Evolutionary conservation across 1,140 invertebrate species (phyloP), one percentile per base, ranked within the genome.

Genomic region (Pogonomyrmex barbatus): DNA sequence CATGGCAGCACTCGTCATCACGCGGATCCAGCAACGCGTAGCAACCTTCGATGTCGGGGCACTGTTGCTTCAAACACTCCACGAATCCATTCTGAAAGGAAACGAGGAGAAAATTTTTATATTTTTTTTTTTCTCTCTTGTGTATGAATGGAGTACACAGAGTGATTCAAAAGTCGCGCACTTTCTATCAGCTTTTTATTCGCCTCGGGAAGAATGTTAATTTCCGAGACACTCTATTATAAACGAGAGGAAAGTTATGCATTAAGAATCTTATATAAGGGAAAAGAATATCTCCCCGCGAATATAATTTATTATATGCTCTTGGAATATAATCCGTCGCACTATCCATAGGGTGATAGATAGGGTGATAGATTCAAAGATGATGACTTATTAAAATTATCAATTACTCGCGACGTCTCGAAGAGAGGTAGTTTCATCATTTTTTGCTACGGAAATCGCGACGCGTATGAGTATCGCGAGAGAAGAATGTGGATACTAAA

Each of bases 1-100:
- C 95, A 84, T 95, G 95, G 92, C 97, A 97, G 90, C 97, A 97
- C 42, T 96, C 95, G 77, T 96, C 96, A 42, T 95, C 95, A 8
- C 94, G 93, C 77, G 95, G 95, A 39, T 96, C 94, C 45, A 96
- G 93, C 30, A 97, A 91, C 93, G 97, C 95, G 90, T 97, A 97
- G 91, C 97, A 97, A 70, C 96, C 97, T 87, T 97, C 96, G 73
- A 96, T 96, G 82, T 95, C 95, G 0, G 97, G 97, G 93, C 97
- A 98, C 68, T 95, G 95, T 75, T 96, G 95, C 87, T 96, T 93
- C 63, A 95, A 93, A 92, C 97, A 98, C 88, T 96, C 96, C 0
- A 97, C 97, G 92, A 96, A 96, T 14, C 97, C 97, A 93, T 97
- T 97, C 97, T 98, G 95, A 85, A 88, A 33, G 67, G 9, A 78